Evolutionary conservation across 2,888 invertebrate genomes (phyloP).

Genomic region (Chrysolina oricalcia): DNA sequence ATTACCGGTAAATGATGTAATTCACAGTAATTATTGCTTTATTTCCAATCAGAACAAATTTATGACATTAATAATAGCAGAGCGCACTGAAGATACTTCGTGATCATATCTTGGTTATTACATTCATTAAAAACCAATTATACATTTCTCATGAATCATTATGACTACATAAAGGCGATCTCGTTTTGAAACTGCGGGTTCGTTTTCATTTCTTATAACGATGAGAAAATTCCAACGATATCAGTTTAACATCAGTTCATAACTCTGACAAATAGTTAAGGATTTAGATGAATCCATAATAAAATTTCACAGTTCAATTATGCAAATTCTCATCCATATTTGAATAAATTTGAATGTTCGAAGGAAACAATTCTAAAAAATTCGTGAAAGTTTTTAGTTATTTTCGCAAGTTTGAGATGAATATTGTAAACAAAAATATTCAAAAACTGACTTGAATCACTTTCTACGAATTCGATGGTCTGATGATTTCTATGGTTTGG

Average conservation of each 20-base stretch:
- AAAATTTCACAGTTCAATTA: background rate
- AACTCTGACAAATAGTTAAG: background rate
- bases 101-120: slow-evolving; percentile 31
- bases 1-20: background rate
- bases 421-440: too few species aligned
- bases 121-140: slow-evolving; percentile 36
- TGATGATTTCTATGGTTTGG: too few species aligned
- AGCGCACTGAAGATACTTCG: slow-evolving; percentile 8
- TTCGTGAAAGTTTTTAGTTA: background rate
- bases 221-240: slow-evolving; percentile 34
- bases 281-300: background rate
- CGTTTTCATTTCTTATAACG: slow-evolving; percentile 22
- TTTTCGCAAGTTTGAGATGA: too few species aligned
- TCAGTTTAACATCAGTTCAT: background rate
- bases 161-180: slow-evolving; percentile 16
- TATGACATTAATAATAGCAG: slow-evolving; percentile 9
- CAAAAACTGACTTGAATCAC: too few species aligned
- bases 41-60: slow-evolving; percentile 15
- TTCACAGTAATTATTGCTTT: background rate
- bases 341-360: background rate
- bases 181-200: slow-evolving; percentile 29
- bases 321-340: background rate
- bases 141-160: slow-evolving; percentile 35
- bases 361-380: background rate
- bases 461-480: too few species aligned